Percentiles rank a stretch among this genome's conserved stretches.
Evolutionary conservation across 2,888 invertebrate genomes (phyloP).

Genomic region (Plemyria rubiginata): DNA sequence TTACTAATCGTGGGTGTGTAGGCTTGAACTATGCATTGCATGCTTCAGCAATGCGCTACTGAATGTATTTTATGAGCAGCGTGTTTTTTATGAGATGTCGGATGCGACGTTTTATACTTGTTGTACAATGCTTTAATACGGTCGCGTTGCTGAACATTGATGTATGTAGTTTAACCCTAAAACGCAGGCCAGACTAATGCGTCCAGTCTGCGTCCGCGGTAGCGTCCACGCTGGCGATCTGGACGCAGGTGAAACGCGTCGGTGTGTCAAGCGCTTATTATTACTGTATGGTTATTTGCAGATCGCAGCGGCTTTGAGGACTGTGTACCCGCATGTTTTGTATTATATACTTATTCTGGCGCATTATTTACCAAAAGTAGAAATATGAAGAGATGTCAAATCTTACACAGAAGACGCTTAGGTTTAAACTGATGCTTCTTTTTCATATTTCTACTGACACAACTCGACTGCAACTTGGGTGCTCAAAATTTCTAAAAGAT

Average conservation of each 20-base stretch:
- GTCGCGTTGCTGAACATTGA: conserved; percentile 1
- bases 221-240: too few relatives aligned
- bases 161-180: conserved; percentile 27
- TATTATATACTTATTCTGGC: conserved; percentile 45
- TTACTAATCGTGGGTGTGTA: conserved; percentile 7
- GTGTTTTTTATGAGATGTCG: background rate
- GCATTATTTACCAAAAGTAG: conserved; percentile 25
- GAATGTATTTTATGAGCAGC: background rate
- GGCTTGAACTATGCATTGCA: conserved; percentile 4
- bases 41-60: background rate
- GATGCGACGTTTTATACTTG: background rate
- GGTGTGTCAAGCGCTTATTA: conserved; percentile 11
- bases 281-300: conserved; percentile 34
- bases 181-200: conserved; percentile 25
- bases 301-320: conserved; percentile 43
- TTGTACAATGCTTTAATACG: background rate
- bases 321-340: conserved; percentile 49
- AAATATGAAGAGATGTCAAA: conserved; percentile 32
- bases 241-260: too few relatives aligned
- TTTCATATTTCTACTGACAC: conserved; percentile 36
- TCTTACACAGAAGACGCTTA: conserved; percentile 23
- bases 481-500: conserved; percentile 40
- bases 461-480: conserved; percentile 32
- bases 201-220: too few relatives aligned
- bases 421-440: conserved; percentile 19